These are phyloP conservation scores for Oophaga pumilio DNA, from an alignment of 2,113 vertebrate species.

Conservation along the genomic window DNA sequence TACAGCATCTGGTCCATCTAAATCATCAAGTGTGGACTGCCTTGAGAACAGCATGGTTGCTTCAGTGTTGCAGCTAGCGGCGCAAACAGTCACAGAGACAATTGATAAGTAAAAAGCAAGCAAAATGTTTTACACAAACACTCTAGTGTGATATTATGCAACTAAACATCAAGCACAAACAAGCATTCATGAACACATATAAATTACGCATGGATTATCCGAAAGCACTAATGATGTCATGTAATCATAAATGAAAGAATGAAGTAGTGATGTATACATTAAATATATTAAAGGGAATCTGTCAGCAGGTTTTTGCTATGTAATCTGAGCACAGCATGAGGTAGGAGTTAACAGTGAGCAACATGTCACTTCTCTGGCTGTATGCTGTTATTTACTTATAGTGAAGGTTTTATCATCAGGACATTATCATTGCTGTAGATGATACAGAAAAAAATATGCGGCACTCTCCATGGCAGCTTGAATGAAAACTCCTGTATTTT, in stretches of 20 bases:
- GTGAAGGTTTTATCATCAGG: too few species aligned
- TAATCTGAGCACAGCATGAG: too few species aligned
- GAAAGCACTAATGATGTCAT: background rate
- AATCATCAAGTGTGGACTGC: slow-evolving; percentile 97
- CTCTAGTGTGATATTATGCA: background rate
- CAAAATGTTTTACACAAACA: slow-evolving; percentile 46
- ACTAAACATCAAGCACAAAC: slow-evolving; percentile 33
- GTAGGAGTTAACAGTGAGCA: too few species aligned
- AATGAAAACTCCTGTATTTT: too few species aligned
- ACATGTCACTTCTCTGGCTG: too few species aligned
- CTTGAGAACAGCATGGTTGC: slow-evolving; percentile 96
- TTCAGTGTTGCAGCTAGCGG: slow-evolving; percentile 93
- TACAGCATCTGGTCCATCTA: slow-evolving; percentile 89
- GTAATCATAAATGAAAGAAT: background rate
- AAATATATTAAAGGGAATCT: background rate
- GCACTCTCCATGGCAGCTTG: too few species aligned
- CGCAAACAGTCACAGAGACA: slow-evolving; percentile 80
- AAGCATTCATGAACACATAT: slow-evolving; percentile 7
- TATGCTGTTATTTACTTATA: too few species aligned
- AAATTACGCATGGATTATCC: background rate
- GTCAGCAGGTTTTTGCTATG: too few species aligned
- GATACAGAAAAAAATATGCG: too few species aligned
- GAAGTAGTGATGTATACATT: background rate
- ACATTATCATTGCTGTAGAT: too few species aligned
- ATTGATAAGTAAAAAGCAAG: slow-evolving; percentile 69